These are phyloP conservation scores for Platerodrilus igneus DNA, from an alignment of 2,888 invertebrate species.

Conservation along the genomic window DNA sequence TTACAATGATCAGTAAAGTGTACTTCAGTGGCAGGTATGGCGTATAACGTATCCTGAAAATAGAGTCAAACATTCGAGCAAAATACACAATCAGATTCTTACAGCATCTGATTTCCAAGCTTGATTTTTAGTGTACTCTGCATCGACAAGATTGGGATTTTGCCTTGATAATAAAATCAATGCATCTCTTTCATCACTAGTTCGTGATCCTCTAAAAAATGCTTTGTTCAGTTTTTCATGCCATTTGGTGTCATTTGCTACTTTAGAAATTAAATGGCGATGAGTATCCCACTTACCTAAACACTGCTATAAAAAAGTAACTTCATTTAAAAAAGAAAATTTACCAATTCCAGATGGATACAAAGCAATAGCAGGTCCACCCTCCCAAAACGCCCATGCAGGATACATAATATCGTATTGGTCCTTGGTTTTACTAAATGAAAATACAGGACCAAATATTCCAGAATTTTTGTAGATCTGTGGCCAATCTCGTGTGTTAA, in stretches of 20 bases:
- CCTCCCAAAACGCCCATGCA: constrained; percentile 98
- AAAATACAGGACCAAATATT: constrained; percentile 76
- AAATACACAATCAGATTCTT: constrained; percentile 30
- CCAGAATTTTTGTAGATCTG: constrained; percentile 67
- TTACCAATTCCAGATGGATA: constrained; percentile 81
- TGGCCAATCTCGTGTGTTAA: constrained; percentile 93
- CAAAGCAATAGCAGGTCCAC: constrained; percentile 91
- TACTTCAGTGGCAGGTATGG: constrained; percentile 79
- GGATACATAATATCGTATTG: constrained; percentile 92
- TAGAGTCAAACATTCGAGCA: constrained; percentile 10
- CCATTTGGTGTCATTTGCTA: constrained; percentile 74
- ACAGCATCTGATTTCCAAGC: constrained; percentile 93
- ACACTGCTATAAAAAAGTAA: constrained; percentile 8
- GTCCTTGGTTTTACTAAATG: constrained; percentile 87
- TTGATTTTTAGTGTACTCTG: constrained; percentile 95
- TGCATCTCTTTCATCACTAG: constrained; percentile 85
- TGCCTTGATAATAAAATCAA: constrained; percentile 76
- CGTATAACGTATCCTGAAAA: constrained; percentile 77
- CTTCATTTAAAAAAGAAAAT: not conserved
- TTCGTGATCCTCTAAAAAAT: constrained; percentile 93
- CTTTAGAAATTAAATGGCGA: constrained; percentile 51
- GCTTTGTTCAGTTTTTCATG: constrained; percentile 62
- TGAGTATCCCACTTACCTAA: constrained; percentile 86
- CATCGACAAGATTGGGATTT: constrained; percentile 75
- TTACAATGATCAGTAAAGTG: constrained; percentile 88